phyloP scores from a whole-genome alignment of 2,888 invertebrate species.

The Agrotis exclamationis region DNA sequence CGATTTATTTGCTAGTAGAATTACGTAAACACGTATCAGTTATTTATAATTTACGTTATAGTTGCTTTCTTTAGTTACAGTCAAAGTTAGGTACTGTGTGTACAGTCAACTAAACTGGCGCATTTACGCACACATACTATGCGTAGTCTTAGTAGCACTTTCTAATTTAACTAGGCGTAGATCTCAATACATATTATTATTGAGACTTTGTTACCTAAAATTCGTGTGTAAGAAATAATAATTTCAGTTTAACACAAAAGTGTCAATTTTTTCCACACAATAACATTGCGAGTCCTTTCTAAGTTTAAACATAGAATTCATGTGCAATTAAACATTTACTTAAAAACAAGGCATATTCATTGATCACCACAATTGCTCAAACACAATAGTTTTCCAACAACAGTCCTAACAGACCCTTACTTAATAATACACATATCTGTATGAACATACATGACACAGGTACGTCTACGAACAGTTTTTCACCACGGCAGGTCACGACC shows the following conservation, averaged over 20 bases:
- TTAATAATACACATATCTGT: not conserved
- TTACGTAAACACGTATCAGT: not conserved
- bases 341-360: not conserved
- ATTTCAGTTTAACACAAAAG: no score
- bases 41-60: not conserved
- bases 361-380: not conserved
- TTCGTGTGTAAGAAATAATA: no score
- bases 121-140: not conserved
- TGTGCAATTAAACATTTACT: no score
- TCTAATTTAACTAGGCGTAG: no score
- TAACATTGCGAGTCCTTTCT: no score
- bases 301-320: no score
- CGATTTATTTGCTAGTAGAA: not conserved
- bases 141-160: no score
- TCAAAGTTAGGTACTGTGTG: not conserved
- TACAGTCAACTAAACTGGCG: not conserved
- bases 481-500: constrained; percentile 30
- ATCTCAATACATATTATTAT: no score
- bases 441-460: not conserved
- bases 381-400: not conserved
- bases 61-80: not conserved
- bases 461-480: constrained; percentile 7
- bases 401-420: not conserved
- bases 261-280: no score
- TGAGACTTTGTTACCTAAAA: no score